Percentiles rank a stretch among this genome's conserved stretches.
phyloP scores from a whole-genome alignment of 2,113 vertebrate genomes.

The Clarias magur region DNA sequence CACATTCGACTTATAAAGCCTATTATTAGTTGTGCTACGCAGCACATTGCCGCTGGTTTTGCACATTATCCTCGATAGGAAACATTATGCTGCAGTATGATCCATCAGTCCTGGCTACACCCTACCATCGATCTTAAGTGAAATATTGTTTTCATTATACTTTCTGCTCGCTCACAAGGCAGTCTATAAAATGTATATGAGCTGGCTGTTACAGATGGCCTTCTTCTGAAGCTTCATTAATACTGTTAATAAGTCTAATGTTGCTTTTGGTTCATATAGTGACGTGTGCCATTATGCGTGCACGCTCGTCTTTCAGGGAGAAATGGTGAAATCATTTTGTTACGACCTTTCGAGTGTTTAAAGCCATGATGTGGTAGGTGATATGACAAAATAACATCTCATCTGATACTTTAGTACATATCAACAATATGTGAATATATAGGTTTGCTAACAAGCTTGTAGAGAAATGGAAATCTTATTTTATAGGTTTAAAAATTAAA shows the following conservation, averaged over 20 bases:
- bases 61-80: slow-evolving; percentile 46
- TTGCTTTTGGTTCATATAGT: slow-evolving; percentile 43
- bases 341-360: background rate
- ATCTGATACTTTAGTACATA: background rate
- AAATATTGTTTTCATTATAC: slow-evolving; percentile 56
- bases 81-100: slow-evolving; percentile 43
- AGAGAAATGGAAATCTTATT: background rate
- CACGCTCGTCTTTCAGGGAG: background rate
- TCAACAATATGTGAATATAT: background rate
- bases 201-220: slow-evolving; percentile 45
- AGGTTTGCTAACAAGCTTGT: background rate
- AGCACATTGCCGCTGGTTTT: slow-evolving; percentile 33
- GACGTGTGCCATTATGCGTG: background rate
- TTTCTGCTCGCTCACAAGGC: slow-evolving; percentile 44
- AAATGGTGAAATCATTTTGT: slow-evolving; percentile 19
- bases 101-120: slow-evolving; percentile 44
- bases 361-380: background rate
- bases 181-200: slow-evolving; percentile 3
- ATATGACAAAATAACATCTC: background rate
- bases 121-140: slow-evolving; percentile 49
- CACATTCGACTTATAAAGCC: slow-evolving; percentile 27
- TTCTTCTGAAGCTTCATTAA: slow-evolving; percentile 54
- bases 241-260: slow-evolving; percentile 53
- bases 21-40: slow-evolving; percentile 31
- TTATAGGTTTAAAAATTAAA: background rate